Base-by-base conservation (phyloP, 2,888 invertebrate species). In the Lasioglossum villosulum region DNA sequence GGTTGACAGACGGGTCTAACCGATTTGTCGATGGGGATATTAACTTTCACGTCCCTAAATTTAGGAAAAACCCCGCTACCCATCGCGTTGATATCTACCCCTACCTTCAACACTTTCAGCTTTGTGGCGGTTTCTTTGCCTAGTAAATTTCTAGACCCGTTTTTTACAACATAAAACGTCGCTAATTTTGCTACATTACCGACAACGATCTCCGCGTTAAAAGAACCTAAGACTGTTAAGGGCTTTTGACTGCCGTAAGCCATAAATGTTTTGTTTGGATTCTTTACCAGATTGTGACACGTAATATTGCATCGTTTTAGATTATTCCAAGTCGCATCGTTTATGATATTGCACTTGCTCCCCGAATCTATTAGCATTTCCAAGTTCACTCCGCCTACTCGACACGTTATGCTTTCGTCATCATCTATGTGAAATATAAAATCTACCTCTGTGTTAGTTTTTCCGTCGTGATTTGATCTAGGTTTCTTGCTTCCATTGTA, bases 351-450 rank as follows among this genome's bases (percentile, higher is more conserved):
- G 16, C 87, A 84, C 73, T 82, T 2, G 88, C 92, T 8, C 39
- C 39, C 39, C 0, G 92, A 92, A 66, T 92, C 91, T 14, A 92
- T 86, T 27, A 91, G 34, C 75, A 90, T 83, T 19, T 89, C 73
- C 19, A 91, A 63, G 6, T 4, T 34, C 4, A 92, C 78, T 30
- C 87, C 92, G 5, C 90, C 90, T 12, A 92, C 8, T 30, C 66
- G 30, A 75, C 37, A 30, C 5, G 45, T 16, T 45, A 45, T 45
- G 45, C 45, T 19, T 45, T 19, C 45, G 45, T 19, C 16, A 2
- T 48, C 19, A 48, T 48, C 45, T 48, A 48, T 19, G 0, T 48
- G 16, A 48, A 48, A 19, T 48, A 48, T 48, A 48, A 48, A 48
- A 48, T 48, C 8, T 59, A 42, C 2, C 39, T 63, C 2, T 39